A percentile compares a stretch with the other conserved stretches of the same genome.
Evolutionary conservation across 2,113 vertebrate species (phyloP).

Genomic region (Hippocampus comes): DNA sequence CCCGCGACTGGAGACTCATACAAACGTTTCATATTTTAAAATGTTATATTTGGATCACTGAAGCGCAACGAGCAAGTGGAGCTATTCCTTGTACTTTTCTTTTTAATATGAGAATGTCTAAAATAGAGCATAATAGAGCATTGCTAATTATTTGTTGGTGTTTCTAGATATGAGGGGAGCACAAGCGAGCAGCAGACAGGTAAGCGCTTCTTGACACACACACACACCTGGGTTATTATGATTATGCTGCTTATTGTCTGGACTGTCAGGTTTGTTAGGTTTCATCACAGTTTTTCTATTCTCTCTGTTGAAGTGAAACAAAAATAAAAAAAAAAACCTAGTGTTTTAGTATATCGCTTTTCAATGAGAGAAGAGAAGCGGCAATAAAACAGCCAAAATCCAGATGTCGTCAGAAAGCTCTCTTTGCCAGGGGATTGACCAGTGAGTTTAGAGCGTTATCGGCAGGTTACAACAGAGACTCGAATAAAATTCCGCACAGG

Average conservation of each 20-base stretch:
- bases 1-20: too few relatives aligned
- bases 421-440: too few relatives aligned
- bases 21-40: too few relatives aligned
- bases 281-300: not conserved
- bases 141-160: not conserved
- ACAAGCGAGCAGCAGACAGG: slow-evolving; percentile 34
- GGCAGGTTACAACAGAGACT: too few relatives aligned
- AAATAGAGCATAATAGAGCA: not conserved
- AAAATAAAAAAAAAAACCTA: too few relatives aligned
- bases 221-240: fast-evolving
- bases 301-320: too few relatives aligned
- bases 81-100: not conserved
- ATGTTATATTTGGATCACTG: not conserved
- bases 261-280: not conserved
- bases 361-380: too few relatives aligned
- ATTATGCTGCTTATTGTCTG: not conserved
- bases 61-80: not conserved
- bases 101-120: not conserved
- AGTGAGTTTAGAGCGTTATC: too few relatives aligned
- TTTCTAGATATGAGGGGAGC: slow-evolving; percentile 38
- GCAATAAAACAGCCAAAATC: too few relatives aligned
- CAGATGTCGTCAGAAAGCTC: too few relatives aligned
- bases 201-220: slow-evolving; percentile 29
- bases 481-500: too few relatives aligned
- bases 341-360: too few relatives aligned